Conservation (phyloP, 2,797 vertebrate genomes). For the Myotis findleyi region DNA sequence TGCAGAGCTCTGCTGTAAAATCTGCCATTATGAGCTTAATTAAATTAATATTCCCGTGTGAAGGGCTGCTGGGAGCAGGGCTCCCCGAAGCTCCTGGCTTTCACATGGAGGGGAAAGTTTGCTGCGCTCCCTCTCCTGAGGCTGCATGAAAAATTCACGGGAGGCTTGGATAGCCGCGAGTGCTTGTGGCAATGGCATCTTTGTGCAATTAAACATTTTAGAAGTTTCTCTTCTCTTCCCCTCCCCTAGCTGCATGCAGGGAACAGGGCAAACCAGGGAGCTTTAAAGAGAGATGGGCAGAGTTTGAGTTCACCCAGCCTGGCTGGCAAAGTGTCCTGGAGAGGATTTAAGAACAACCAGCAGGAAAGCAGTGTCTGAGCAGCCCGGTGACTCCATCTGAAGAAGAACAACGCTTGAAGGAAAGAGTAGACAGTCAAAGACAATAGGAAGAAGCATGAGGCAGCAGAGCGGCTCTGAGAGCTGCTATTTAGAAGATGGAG, state of each 20-base stretch:
- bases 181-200: constrained; percentile 82
- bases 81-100: constrained; percentile 82
- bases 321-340: neutral
- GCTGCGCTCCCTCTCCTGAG: constrained; percentile 80
- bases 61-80: constrained; percentile 81
- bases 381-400: neutral
- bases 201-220: constrained; percentile 85
- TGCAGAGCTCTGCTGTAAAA: constrained; percentile 77
- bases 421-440: neutral
- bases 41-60: constrained; percentile 86
- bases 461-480: neutral
- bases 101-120: constrained; percentile 84
- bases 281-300: neutral
- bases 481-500: neutral
- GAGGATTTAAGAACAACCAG: neutral
- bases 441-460: neutral
- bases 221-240: constrained; percentile 76
- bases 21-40: constrained; percentile 86
- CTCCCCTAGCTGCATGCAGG: constrained; percentile 47
- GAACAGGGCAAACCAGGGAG: constrained; percentile 64
- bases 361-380: neutral
- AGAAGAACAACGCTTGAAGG: neutral
- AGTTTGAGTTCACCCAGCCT: neutral
- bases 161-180: constrained; percentile 15
- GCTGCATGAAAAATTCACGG: constrained; percentile 86